Evolutionary conservation across 2,888 invertebrate species (phyloP).

Genomic region (Drosophila prostipennis): DNA sequence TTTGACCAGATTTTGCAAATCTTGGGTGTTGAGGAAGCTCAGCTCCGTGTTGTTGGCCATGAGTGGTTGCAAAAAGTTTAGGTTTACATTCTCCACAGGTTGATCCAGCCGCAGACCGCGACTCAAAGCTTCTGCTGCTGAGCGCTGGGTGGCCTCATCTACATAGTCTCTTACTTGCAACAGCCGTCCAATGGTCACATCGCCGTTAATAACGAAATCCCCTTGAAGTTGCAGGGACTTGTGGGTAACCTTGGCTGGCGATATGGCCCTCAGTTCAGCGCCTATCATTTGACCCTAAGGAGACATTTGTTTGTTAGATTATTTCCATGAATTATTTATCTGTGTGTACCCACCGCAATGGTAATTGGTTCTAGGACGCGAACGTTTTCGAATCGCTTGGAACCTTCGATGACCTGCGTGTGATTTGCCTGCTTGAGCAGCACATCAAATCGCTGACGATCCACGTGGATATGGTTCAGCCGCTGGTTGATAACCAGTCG

Average conservation of each 20-base stretch:
- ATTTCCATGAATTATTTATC: not conserved
- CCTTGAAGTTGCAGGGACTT: constrained; percentile 84
- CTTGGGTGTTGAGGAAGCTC: constrained; percentile 84
- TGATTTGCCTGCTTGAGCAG: constrained; percentile 83
- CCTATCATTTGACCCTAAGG: constrained; percentile 84
- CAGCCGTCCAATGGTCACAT: constrained; percentile 84
- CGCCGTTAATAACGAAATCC: constrained; percentile 84
- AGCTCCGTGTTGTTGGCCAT: constrained; percentile 81
- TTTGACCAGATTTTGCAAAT: constrained; percentile 83
- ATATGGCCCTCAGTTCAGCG: constrained; percentile 82
- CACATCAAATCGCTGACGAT: constrained; percentile 84
- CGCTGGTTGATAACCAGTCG: constrained; percentile 83
- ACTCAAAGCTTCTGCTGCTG: constrained; percentile 54
- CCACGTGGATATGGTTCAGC: constrained; percentile 85
- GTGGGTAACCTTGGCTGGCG: constrained; percentile 84
- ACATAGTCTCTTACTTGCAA: constrained; percentile 79
- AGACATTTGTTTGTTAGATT: not conserved
- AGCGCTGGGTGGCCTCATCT: constrained; percentile 55
- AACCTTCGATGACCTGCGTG: constrained; percentile 84
- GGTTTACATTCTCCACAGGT: constrained; percentile 67
- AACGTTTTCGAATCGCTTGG: constrained; percentile 84
- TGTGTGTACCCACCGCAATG: constrained; percentile 70
- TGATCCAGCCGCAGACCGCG: constrained; percentile 69
- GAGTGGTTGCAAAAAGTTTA: constrained; percentile 73
- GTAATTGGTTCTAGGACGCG: constrained; percentile 84